Base-by-base conservation (phyloP, 2,797 vertebrate species). In the Coendou prehensilis region DNA sequence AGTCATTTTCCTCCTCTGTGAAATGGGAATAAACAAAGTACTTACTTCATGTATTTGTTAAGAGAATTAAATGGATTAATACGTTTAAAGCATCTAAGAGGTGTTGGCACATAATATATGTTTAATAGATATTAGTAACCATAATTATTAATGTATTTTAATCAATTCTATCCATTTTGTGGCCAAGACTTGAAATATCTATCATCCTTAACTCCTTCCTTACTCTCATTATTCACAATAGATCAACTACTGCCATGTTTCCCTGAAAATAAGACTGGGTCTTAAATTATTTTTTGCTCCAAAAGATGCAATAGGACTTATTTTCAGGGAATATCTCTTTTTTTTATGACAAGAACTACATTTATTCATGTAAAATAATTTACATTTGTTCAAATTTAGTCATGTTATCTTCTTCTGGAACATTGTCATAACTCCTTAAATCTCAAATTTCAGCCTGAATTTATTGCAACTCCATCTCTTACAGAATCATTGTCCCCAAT, bases 21-120 rank as follows among this genome's bases (percentile, higher is more conserved):
- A 96, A 88, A 76, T 93, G 59, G 5, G 30, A 1, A 50, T 86
- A 83, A 87, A 61, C 6, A 92, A 5, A 63, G 9, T 59, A 50
- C 30, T 80, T 81, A 69, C 0, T 56, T 89, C 9, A 75, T 56
- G 56, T 4, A 37, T 1, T 84, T 84, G 1, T 47, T 57, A 13
- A 94, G n/a, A 85, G 1, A n/a, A 89, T 79, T 83, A 83, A 92
- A 73, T 92, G 8, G n/a, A 10, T 75, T 87, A 94, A 79, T 11
- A 30, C 6, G 54, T 47, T 2, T 47, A 84, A 87, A 92, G 0
- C 4, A 50, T 47, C 83, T 90, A 96, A 71, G 26, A 67, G 10
- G 10, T 18, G 78, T 13, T 61, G 30, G 14, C 10, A 94, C 20
- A 81, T 57, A 87, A 47, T 82, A 86, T 79, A 47, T 10, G 0